Conservation (phyloP, 2,888 invertebrate species). For the Cerastis leucographa region DNA sequence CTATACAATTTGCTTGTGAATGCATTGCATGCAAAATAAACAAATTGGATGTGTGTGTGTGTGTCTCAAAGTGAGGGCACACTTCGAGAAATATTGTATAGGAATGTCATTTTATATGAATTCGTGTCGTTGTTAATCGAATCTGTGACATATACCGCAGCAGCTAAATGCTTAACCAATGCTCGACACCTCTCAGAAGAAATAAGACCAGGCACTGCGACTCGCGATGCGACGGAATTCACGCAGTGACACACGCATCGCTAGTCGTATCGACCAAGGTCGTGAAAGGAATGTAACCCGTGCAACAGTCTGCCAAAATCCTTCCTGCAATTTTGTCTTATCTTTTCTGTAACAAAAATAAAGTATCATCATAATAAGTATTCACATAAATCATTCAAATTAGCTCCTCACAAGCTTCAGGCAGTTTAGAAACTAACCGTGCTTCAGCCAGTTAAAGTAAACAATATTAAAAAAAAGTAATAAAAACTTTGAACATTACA, state of each 20-base stretch:
- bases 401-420: conserved; percentile 32
- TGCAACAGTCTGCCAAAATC: background rate
- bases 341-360: background rate
- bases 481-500: conserved; percentile 32
- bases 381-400: conserved; percentile 62
- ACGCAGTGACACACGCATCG: background rate
- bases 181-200: background rate
- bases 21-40: background rate
- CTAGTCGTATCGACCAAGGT: background rate
- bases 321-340: background rate
- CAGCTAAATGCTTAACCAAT: too few relatives aligned
- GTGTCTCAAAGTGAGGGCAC: too few relatives aligned
- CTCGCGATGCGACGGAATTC: background rate
- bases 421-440: conserved; percentile 29
- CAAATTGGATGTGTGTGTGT: background rate
- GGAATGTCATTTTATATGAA: background rate
- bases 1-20: background rate
- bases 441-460: conserved; percentile 36
- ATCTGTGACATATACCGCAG: background rate
- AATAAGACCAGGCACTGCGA: background rate
- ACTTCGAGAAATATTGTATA: too few relatives aligned
- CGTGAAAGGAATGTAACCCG: background rate
- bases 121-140: background rate
- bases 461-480: conserved; percentile 30
- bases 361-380: conserved; percentile 20